Percentiles rank a stretch among this genome's conserved stretches.
phyloP scores from a whole-genome alignment of 2,797 vertebrate species.

The Clarias pachynema region DNA sequence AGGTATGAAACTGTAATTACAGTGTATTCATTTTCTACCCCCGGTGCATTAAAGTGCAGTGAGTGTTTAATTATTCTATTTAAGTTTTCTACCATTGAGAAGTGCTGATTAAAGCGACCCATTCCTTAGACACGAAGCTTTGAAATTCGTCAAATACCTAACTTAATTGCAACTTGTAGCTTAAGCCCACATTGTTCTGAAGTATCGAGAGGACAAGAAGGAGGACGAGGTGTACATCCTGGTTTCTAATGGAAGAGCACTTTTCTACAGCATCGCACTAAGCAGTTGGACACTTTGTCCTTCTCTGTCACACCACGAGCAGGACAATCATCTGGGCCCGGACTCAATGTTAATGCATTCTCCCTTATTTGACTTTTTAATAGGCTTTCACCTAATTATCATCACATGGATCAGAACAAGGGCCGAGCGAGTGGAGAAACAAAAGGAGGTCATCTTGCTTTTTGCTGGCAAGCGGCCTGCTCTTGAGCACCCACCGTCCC shows the following conservation, averaged over 20 bases:
- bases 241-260: constrained; percentile 30
- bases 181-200: constrained; percentile 35
- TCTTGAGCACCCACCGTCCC: constrained; percentile 64
- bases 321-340: constrained; percentile 63
- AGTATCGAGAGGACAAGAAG: constrained; percentile 16
- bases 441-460: constrained; percentile 84
- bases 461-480: constrained; percentile 83
- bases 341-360: constrained; percentile 97
- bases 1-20: constrained; percentile 71
- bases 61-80: constrained; percentile 67
- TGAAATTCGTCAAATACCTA: constrained; percentile 68
- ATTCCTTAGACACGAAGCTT: constrained; percentile 62
- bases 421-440: constrained; percentile 68
- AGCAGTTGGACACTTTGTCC: constrained; percentile 64
- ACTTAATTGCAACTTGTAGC: constrained; percentile 74
- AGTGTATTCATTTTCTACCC: constrained; percentile 63
- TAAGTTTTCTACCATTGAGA: constrained; percentile 72
- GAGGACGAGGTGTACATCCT: constrained; percentile 44
- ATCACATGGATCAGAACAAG: constrained; percentile 85
- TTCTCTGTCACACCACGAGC: constrained; percentile 66
- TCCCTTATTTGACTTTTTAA: constrained; percentile 96
- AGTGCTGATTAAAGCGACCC: constrained; percentile 67
- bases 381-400: constrained; percentile 94
- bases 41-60: constrained; percentile 69
- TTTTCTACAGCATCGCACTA: constrained; percentile 21